phyloP scores from a whole-genome alignment of 1,140 invertebrate species.

The Tetranychus cinnabarinus region DNA sequence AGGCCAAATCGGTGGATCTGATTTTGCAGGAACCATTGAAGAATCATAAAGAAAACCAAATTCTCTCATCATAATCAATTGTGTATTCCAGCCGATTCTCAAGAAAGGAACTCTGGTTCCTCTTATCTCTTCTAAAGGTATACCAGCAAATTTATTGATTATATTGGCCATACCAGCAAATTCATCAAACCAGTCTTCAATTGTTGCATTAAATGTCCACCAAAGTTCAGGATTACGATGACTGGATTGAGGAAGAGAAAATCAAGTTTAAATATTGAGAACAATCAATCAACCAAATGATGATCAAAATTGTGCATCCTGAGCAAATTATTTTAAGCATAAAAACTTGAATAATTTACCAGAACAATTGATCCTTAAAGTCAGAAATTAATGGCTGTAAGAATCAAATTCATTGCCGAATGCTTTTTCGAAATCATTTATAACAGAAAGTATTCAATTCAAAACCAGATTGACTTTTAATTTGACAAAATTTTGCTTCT shows the following conservation, averaged over 20 bases:
- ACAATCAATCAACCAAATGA: background rate
- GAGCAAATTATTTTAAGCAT: too few species aligned
- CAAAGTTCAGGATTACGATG: constrained; percentile 31
- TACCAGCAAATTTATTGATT: constrained; percentile 65
- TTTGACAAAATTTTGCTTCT: too few species aligned
- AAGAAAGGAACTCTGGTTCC: constrained; percentile 62
- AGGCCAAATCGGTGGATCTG: constrained; percentile 65
- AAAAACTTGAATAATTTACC: too few species aligned
- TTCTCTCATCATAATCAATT: constrained; percentile 87
- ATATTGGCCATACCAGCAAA: constrained; percentile 73
- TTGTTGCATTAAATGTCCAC: constrained; percentile 51
- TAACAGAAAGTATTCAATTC: too few species aligned
- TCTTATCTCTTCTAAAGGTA: constrained; percentile 36
- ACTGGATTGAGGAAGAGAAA: constrained; percentile 14
- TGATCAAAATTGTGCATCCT: background rate
- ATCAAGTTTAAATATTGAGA: background rate
- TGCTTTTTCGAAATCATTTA: too few species aligned
- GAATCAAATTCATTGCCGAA: too few species aligned
- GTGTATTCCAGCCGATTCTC: constrained; percentile 71
- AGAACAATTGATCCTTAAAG: too few species aligned
- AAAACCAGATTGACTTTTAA: too few species aligned
- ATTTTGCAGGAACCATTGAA: constrained; percentile 70
- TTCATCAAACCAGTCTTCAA: constrained; percentile 79
- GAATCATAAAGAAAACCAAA: constrained; percentile 84
- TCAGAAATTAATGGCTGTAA: too few species aligned